Conservation (phyloP, 2,113 vertebrate genomes). For the human region DNA sequence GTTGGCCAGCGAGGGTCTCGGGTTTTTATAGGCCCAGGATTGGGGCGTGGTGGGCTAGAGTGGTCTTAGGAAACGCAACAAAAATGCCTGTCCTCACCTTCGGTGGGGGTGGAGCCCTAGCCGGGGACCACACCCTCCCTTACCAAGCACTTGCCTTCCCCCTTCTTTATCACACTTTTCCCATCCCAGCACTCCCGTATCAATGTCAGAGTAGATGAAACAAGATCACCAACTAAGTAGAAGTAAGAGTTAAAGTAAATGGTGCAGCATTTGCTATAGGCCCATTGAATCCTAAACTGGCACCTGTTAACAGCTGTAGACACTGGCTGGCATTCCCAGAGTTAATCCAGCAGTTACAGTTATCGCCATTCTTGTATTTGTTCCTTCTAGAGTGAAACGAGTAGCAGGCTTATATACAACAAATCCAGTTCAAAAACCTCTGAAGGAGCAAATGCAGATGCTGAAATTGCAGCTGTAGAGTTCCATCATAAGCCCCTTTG, state of each 20-base stretch:
- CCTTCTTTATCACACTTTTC: too few relatives aligned
- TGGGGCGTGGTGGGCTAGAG: too few relatives aligned
- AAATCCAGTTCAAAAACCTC: background rate
- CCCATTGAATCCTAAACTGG: constrained; percentile 88
- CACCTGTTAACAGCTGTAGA: constrained; percentile 82
- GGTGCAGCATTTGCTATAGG: constrained; percentile 89
- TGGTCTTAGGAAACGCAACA: too few relatives aligned
- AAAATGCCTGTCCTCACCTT: too few relatives aligned
- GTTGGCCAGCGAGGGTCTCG: too few relatives aligned
- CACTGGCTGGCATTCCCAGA: constrained; percentile 80
- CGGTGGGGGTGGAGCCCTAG: too few relatives aligned
- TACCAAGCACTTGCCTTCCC: too few relatives aligned
- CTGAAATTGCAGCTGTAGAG: background rate
- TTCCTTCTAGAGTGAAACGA: background rate
- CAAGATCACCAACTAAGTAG: constrained; percentile 84
- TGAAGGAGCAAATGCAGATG: background rate
- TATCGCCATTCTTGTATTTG: constrained; percentile 72
- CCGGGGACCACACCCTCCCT: too few relatives aligned
- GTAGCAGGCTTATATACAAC: background rate
- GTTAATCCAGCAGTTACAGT: constrained; percentile 84
- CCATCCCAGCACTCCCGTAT: too few relatives aligned
- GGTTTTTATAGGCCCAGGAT: too few relatives aligned
- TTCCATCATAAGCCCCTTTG: background rate
- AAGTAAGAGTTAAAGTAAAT: constrained; percentile 86
- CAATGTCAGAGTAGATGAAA: constrained; percentile 86